Evolutionary conservation across 2,113 vertebrate genomes (phyloP).

Genomic region (Scytalopus superciliaris): DNA sequence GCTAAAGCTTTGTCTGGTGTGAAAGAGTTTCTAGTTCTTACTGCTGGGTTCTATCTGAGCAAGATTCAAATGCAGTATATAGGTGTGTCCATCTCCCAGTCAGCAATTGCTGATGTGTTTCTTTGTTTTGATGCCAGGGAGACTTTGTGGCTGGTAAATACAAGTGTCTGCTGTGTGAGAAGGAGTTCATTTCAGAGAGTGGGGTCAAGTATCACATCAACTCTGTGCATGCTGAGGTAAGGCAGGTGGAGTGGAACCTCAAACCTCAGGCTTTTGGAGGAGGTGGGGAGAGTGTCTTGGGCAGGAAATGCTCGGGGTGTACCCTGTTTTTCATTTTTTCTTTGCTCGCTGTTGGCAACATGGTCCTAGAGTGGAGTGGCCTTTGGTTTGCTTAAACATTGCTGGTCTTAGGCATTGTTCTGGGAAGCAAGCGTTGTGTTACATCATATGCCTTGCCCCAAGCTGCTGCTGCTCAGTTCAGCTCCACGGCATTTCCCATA

Average conservation of each 20-base stretch:
- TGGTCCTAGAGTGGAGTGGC: not conserved
- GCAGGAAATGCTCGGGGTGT: not conserved
- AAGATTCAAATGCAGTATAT: not conserved
- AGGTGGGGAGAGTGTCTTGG: not conserved
- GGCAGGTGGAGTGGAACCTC: not conserved
- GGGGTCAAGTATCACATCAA: slow-evolving; percentile 99
- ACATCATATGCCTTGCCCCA: not conserved
- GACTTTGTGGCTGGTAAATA: slow-evolving; percentile 93
- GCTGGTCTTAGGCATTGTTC: rapidly evolving
- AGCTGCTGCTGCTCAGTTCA: not conserved
- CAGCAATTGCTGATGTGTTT: not conserved
- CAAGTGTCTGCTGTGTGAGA: slow-evolving; percentile 90
- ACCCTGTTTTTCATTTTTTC: not conserved
- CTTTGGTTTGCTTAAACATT: not conserved
- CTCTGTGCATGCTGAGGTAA: slow-evolving; percentile 91
- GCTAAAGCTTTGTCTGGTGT: not conserved
- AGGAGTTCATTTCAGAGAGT: slow-evolving; percentile 93
- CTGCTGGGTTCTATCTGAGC: not conserved
- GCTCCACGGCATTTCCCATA: not conserved
- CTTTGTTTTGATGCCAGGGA: slow-evolving; percentile 75
- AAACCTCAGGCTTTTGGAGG: not conserved
- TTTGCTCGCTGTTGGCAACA: not conserved
- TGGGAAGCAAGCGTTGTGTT: not conserved
- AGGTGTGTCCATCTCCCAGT: not conserved
- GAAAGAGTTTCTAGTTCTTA: not conserved